Percentiles rank a stretch among this genome's conserved stretches.
Conservation (phyloP, 2,797 vertebrate species). For the Tenualosa thibaudeaui region DNA sequence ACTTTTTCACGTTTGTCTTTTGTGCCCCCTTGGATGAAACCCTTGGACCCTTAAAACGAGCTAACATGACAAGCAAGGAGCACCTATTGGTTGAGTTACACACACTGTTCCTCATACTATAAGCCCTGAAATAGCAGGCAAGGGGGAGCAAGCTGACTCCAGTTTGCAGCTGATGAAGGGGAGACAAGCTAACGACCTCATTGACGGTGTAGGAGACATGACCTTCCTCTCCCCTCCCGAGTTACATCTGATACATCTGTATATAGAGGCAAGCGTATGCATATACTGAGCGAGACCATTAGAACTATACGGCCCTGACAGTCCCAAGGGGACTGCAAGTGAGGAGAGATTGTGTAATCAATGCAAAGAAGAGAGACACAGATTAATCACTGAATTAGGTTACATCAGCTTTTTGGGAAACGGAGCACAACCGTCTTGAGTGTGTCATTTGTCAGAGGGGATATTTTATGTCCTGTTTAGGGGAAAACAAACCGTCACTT, state of each 20-base stretch:
- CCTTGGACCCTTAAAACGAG: not conserved
- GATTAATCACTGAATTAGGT: not conserved
- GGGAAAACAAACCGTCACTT: slow-evolving; percentile 11
- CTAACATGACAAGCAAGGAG: not conserved
- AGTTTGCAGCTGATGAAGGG: not conserved
- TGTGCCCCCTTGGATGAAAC: not conserved
- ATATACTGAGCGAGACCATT: not conserved
- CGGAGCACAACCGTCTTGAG: not conserved
- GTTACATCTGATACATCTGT: not conserved
- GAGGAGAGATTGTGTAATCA: not conserved
- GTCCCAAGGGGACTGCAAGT: not conserved
- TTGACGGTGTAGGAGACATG: not conserved
- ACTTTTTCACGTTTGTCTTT: not conserved
- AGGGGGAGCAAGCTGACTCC: not conserved
- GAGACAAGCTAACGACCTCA: not conserved
- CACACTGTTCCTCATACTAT: not conserved
- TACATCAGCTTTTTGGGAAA: not conserved
- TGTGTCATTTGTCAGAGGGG: slow-evolving; percentile 9
- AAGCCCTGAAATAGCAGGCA: not conserved
- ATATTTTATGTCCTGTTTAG: not conserved
- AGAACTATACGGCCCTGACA: not conserved
- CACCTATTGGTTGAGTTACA: not conserved
- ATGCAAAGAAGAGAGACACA: not conserved
- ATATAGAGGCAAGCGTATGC: not conserved
- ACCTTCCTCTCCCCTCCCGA: not conserved